Conservation (phyloP, 2,888 invertebrate species). For the Clitarchus hookeri region DNA sequence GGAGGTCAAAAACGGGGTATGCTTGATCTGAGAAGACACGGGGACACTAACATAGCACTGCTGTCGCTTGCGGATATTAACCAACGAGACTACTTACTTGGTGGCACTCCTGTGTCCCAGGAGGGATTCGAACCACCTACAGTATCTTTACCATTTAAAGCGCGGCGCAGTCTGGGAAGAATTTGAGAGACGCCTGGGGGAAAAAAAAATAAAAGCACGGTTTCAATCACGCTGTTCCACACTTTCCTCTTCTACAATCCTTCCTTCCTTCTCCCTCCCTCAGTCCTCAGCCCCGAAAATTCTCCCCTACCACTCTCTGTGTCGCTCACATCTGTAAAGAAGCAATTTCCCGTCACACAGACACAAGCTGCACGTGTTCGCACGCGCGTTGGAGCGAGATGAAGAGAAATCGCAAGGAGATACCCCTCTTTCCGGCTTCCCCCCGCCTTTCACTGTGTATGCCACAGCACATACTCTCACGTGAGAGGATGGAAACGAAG, state of each 20-base stretch:
- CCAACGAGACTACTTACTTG: too few species aligned
- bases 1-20: too few species aligned
- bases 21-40: too few species aligned
- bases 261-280: not conserved
- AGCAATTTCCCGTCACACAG: conserved; percentile 9
- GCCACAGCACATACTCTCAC: not conserved
- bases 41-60: too few species aligned
- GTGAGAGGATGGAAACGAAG: conserved; percentile 3
- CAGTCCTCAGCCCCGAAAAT: not conserved
- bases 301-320: not conserved
- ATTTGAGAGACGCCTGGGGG: not conserved
- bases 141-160: too few species aligned
- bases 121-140: too few species aligned
- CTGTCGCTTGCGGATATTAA: too few species aligned
- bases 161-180: not conserved
- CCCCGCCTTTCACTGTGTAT: too few species aligned
- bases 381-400: not conserved
- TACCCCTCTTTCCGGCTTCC: not conserved
- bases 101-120: too few species aligned
- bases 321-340: conserved; percentile 14
- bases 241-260: not conserved
- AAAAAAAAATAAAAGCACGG: not conserved
- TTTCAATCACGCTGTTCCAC: not conserved
- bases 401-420: conserved; percentile 6
- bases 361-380: not conserved